phyloP scores from a whole-genome alignment of 2,113 vertebrate genomes.

The zebrafish (Danio rerio) region DNA sequence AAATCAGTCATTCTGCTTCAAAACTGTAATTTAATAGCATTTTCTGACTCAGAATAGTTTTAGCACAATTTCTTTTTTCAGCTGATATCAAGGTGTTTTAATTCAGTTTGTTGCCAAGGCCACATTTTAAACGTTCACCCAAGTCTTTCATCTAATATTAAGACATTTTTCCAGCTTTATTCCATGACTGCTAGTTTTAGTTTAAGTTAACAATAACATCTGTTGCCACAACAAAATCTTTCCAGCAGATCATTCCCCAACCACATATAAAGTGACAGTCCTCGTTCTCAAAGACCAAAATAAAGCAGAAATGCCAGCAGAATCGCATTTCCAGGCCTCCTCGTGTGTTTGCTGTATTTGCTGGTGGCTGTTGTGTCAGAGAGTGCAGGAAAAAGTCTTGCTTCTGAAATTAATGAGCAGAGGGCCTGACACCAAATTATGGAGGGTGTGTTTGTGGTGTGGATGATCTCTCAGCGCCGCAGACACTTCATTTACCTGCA shows the following conservation, averaged over 20 bases:
- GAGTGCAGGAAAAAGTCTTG: not conserved
- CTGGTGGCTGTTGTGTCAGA: not conserved
- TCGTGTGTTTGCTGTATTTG: not conserved
- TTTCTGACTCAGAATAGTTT: no score
- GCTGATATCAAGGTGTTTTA: no score
- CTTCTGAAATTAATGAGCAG: constrained; percentile 19
- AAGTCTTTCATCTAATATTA: no score
- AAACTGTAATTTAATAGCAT: no score
- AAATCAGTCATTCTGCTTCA: no score
- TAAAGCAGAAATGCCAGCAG: not conserved
- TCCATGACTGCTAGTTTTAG: not conserved
- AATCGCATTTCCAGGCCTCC: not conserved
- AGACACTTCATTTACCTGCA: constrained; percentile 27
- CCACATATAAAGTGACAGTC: constrained; percentile 1
- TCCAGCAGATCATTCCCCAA: not conserved
- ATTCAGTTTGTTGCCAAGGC: no score
- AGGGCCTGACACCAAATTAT: constrained; percentile 38
- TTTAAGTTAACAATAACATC: not conserved
- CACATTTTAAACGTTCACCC: no score
- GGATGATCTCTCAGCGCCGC: not conserved
- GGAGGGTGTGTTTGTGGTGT: constrained; percentile 21
- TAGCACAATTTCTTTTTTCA: no score
- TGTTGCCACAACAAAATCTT: not conserved
- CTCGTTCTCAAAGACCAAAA: not conserved
- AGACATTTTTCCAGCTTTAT: no score